Evolutionary conservation across 2,888 invertebrate species (phyloP).

Genomic region (Cacoxenus indagator): DNA sequence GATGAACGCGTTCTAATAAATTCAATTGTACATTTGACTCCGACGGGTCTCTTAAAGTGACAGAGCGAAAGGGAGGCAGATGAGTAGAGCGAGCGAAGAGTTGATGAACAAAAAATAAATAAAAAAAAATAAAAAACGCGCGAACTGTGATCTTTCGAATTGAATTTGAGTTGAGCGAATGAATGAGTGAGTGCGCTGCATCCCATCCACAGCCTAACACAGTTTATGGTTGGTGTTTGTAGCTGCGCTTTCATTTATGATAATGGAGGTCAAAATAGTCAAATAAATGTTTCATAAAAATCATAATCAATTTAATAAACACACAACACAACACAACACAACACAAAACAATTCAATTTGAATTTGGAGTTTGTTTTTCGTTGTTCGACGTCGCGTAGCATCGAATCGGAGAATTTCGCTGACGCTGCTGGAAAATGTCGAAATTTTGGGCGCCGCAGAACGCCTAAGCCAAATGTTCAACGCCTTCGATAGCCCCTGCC

Average conservation of each 20-base stretch:
- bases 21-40: constrained; percentile 64
- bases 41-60: too few species aligned
- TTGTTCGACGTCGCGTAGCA: too few species aligned
- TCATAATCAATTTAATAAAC: constrained; percentile 61
- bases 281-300: constrained; percentile 67
- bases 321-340: constrained; percentile 34
- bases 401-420: too few species aligned
- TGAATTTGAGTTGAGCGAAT: constrained; percentile 11
- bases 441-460: too few species aligned
- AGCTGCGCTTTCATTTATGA: constrained; percentile 51
- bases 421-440: too few species aligned
- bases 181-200: neutral
- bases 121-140: neutral
- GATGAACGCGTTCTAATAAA: constrained; percentile 61
- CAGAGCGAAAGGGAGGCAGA: neutral
- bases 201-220: neutral
- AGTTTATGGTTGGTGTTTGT: neutral
- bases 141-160: neutral
- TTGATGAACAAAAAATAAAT: neutral
- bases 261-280: constrained; percentile 68
- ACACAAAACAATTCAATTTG: constrained; percentile 44
- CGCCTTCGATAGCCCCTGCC: too few species aligned
- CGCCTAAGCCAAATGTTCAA: constrained; percentile 6
- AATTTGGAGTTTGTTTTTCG: too few species aligned
- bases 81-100: too few species aligned